Conservation (phyloP, 2,888 invertebrate species). For the Steromphala cineraria region DNA sequence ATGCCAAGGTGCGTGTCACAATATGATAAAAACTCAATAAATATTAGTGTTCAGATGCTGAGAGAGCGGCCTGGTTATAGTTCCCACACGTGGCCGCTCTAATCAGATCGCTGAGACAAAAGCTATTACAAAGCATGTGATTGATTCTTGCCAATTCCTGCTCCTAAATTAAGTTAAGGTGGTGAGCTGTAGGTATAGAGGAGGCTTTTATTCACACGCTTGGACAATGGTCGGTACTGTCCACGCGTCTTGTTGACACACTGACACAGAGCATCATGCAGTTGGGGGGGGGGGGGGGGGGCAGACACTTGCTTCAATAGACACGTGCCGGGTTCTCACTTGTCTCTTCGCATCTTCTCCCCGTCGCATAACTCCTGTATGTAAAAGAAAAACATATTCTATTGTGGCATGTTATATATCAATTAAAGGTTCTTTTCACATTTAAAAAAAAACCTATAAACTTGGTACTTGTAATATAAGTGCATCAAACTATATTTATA, state of each 20-base stretch:
- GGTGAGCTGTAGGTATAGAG: constrained; percentile 3
- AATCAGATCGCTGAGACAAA: constrained; percentile 16
- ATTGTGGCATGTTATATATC: no score
- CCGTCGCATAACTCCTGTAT: no score
- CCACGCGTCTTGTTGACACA: not conserved
- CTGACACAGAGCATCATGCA: not conserved
- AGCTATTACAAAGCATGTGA: not conserved
- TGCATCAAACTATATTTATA: no score
- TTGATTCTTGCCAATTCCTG: constrained; percentile 1
- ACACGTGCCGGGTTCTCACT: no score
- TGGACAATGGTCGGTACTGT: not conserved
- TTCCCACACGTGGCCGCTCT: constrained; percentile 17
- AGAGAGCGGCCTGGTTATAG: not conserved
- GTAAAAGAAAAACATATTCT: no score
- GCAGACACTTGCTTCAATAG: no score
- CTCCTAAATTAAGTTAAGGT: not conserved
- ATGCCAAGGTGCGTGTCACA: constrained; percentile 16
- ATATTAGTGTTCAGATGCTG: constrained; percentile 9
- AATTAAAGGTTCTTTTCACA: no score
- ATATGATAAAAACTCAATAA: constrained; percentile 20
- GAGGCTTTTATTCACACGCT: not conserved
- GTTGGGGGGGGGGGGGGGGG: no score
- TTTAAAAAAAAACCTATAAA: no score
- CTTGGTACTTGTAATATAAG: no score
- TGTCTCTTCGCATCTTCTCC: no score